phyloP scores from a whole-genome alignment of 2,113 vertebrate genomes.

The Phoenicopterus ruber region DNA sequence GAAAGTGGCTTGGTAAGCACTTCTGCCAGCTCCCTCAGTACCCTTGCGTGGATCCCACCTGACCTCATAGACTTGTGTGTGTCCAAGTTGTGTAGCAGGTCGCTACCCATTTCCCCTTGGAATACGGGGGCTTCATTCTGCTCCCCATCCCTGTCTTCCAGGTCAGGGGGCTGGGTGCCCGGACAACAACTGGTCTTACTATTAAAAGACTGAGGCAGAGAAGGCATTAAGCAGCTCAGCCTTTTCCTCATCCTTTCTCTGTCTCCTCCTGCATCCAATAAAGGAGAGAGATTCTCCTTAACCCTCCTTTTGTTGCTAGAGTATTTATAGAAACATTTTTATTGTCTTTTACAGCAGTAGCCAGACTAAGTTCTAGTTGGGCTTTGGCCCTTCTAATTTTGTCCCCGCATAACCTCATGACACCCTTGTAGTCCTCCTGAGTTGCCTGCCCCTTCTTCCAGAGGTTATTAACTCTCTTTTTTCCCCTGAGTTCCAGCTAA shows the following conservation, averaged over 20 bases:
- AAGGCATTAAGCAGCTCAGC: not conserved
- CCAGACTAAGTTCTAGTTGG: not conserved
- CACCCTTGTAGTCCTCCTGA: not conserved
- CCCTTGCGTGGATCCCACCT: no score
- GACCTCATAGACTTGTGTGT: fast-evolving
- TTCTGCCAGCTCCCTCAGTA: not conserved
- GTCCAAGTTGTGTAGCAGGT: not conserved
- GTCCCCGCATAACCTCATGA: not conserved
- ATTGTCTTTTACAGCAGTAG: not conserved
- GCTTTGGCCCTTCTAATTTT: not conserved
- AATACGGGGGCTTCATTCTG: not conserved
- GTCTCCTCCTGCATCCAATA: not conserved
- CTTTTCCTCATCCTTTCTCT: not conserved
- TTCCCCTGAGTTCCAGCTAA: not conserved
- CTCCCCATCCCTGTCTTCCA: not conserved
- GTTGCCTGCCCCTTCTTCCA: not conserved
- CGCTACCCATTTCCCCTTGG: not conserved
- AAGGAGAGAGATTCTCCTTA: not conserved
- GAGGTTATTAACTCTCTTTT: not conserved
- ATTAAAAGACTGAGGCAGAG: not conserved
- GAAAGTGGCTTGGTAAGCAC: not conserved
- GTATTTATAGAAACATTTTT: not conserved
- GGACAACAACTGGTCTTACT: not conserved
- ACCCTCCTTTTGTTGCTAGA: not conserved
- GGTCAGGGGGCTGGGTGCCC: not conserved